A percentile compares a stretch with the other conserved stretches of the same genome.
Conservation (phyloP, 2,113 vertebrate species). For the Edolisoma coerulescens region DNA sequence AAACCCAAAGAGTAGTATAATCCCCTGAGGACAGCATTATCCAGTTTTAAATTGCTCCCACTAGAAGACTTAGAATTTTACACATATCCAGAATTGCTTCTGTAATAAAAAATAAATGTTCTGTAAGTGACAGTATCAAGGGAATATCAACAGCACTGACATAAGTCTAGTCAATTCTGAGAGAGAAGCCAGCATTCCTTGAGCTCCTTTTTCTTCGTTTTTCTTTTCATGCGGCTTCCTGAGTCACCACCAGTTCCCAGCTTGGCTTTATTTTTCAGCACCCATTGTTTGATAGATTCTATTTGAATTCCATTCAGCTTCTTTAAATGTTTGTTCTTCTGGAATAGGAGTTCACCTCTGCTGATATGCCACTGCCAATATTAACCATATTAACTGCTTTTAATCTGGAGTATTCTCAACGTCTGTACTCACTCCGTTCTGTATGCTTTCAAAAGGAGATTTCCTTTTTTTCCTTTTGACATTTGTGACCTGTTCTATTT, state of each 20-base stretch:
- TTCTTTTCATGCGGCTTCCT: background rate
- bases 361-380: background rate
- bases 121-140: conserved; percentile 40
- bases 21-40: conserved; percentile 43
- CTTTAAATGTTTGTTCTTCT: background rate
- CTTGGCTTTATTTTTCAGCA: background rate
- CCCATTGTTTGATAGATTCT: background rate
- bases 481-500: background rate
- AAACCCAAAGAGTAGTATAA: conserved; percentile 18
- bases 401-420: background rate
- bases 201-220: background rate
- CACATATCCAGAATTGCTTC: conserved; percentile 55
- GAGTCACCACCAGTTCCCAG: background rate
- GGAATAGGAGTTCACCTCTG: background rate
- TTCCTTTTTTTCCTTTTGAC: background rate
- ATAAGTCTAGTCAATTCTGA: conserved; percentile 12
- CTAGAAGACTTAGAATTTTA: conserved; percentile 50
- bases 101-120: conserved; percentile 66
- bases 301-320: background rate
- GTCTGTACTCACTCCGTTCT: background rate
- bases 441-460: background rate
- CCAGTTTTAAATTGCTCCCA: conserved; percentile 66
- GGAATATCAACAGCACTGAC: conserved; percentile 41
- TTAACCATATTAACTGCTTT: background rate
- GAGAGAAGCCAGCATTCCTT: background rate